Evolutionary conservation across 2,888 invertebrate genomes (phyloP).

Genomic region (Neoaliturus tenellus): DNA sequence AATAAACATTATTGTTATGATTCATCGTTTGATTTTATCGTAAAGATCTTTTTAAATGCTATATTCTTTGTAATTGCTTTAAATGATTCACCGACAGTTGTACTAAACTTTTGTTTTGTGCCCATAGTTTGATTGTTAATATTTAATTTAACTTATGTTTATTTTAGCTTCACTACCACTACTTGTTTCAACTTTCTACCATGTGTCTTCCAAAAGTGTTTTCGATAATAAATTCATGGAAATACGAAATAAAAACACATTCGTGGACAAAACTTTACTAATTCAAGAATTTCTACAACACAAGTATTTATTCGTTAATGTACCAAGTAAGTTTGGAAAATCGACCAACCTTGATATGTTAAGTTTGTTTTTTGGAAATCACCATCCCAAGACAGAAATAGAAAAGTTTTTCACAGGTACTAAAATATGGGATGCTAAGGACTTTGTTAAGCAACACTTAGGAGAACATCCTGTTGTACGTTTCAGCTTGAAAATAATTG

Average conservation of each 20-base stretch:
- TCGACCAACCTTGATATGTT: conserved; percentile 29
- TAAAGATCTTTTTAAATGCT: too few relatives aligned
- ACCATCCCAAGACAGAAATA: background rate
- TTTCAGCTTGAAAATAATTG: conserved; percentile 13
- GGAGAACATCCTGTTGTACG: conserved; percentile 10
- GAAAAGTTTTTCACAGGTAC: background rate
- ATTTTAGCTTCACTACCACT: background rate
- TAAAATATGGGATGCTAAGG: background rate
- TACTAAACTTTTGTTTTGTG: too few relatives aligned
- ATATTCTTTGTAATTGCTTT: too few relatives aligned
- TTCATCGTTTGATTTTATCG: background rate
- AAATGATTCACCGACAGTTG: too few relatives aligned
- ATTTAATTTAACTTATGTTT: background rate
- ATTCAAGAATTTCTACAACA: conserved; percentile 23
- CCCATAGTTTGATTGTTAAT: background rate
- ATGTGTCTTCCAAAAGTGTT: background rate
- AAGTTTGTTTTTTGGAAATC: conserved; percentile 26
- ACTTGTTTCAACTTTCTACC: background rate
- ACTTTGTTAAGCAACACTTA: background rate
- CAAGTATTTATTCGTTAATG: conserved; percentile 31
- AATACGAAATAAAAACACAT: conserved; percentile 15
- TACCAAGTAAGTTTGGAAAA: conserved; percentile 43
- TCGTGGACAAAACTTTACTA: conserved; percentile 28
- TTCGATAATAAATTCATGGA: conserved; percentile 11
- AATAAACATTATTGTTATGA: too few relatives aligned